These are phyloP conservation scores for Limnephilus marmoratus DNA, from an alignment of 2,888 invertebrate species.

Conservation along the genomic window DNA sequence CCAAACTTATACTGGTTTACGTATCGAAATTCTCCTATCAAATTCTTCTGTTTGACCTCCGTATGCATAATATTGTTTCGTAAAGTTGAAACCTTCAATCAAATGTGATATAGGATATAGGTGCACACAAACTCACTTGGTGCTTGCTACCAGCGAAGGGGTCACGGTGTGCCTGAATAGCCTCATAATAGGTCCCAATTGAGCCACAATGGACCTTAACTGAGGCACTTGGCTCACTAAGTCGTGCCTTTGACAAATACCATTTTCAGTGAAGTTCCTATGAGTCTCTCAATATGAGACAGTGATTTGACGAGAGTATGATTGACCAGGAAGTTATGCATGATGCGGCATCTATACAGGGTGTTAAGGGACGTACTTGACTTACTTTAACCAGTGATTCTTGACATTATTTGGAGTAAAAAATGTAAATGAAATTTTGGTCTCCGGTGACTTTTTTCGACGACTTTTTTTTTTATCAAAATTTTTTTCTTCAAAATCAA, in stretches of 20 bases:
- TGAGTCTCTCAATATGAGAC: background rate
- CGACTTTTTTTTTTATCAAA: no score
- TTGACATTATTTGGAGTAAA: no score
- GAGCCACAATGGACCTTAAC: conserved; percentile 56
- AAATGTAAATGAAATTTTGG: no score
- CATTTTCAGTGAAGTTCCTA: conserved; percentile 12
- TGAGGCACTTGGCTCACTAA: conserved; percentile 44
- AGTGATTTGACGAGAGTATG: background rate
- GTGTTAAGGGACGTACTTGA: no score
- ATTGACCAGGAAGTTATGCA: background rate
- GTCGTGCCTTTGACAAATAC: conserved; percentile 38
- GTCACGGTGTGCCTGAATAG: conserved; percentile 16
- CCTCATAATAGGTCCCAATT: conserved; percentile 41
- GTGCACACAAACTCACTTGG: background rate
- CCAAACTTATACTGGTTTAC: background rate
- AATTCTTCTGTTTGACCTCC: background rate
- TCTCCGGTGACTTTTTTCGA: no score
- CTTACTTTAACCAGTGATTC: no score
- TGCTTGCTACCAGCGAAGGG: background rate
- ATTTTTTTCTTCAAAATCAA: no score
- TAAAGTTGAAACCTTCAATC: background rate
- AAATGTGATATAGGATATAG: background rate
- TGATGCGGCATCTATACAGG: background rate
- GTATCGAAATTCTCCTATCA: background rate
- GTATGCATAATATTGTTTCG: background rate